Percentiles rank a stretch among this genome's conserved stretches.
Evolutionary conservation across 1,140 invertebrate species (phyloP).

Genomic region (Triops longicaudatus): DNA sequence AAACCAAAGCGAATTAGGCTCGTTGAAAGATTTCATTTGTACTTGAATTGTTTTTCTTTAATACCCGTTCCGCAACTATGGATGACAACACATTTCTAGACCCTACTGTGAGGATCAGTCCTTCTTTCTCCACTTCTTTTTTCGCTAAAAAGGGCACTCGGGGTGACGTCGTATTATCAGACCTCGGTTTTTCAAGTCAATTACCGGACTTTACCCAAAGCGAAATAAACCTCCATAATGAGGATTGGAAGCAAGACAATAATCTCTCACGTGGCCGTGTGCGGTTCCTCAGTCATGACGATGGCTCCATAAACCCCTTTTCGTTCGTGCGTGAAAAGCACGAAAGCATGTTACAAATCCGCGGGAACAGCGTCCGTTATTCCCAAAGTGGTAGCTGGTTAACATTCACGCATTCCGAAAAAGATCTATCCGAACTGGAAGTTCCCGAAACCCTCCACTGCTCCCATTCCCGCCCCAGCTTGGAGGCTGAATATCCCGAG

Average conservation of each 20-base stretch:
- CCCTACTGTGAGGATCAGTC: background rate
- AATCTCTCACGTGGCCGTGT: background rate
- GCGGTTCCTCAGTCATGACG: background rate
- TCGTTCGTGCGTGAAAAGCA: constrained; percentile 1
- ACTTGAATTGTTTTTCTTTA: too few relatives aligned
- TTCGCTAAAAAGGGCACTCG: background rate
- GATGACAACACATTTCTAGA: background rate
- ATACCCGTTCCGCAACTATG: background rate
- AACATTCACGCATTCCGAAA: background rate
- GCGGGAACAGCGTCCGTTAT: background rate
- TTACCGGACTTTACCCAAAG: background rate
- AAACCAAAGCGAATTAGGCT: background rate
- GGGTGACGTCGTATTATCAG: background rate
- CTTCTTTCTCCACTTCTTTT: background rate
- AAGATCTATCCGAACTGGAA: background rate
- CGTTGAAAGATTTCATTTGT: background rate
- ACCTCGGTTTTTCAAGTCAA: background rate
- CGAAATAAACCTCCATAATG: background rate
- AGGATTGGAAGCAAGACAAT: background rate
- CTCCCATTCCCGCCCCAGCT: background rate
- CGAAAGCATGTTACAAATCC: background rate
- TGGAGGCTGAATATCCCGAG: background rate
- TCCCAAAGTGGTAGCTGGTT: background rate
- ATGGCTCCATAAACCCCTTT: background rate
- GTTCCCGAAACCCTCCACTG: background rate